Evolutionary conservation across 2,113 vertebrate species (phyloP).

Genomic region (Phrynosoma blainvillii): DNA sequence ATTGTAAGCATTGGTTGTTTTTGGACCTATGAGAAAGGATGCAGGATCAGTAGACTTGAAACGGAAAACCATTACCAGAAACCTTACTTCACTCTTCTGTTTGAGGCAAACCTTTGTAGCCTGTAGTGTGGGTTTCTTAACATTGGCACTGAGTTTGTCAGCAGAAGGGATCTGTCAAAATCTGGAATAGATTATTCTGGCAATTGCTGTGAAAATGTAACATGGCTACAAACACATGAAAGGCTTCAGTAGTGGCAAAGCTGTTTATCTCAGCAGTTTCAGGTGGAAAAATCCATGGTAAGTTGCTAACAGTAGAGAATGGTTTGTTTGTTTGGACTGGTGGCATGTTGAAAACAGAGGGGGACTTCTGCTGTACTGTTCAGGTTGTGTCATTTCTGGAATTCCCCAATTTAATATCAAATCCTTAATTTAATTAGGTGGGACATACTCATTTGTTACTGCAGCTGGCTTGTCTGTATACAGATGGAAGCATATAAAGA

Average conservation of each 20-base stretch:
- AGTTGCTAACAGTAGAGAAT: slow-evolving; percentile 38
- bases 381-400: slow-evolving; percentile 43
- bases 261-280: slow-evolving; percentile 39
- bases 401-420: slow-evolving; percentile 38
- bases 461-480: slow-evolving; percentile 56
- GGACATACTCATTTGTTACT: slow-evolving; percentile 60
- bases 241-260: slow-evolving; percentile 8
- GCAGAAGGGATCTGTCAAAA: slow-evolving; percentile 40
- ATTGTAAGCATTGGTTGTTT: slow-evolving; percentile 16
- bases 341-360: slow-evolving; percentile 27
- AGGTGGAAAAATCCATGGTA: slow-evolving; percentile 16
- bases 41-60: slow-evolving; percentile 27
- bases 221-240: slow-evolving; percentile 1
- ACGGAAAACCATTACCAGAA: slow-evolving; percentile 19
- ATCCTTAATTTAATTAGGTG: slow-evolving; percentile 63
- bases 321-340: neutral
- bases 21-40: neutral
- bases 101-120: neutral
- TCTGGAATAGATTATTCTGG: slow-evolving; percentile 38
- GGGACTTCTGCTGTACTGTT: slow-evolving; percentile 45
- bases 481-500: slow-evolving; percentile 47
- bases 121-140: slow-evolving; percentile 24
- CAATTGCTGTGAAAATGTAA: neutral
- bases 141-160: slow-evolving; percentile 44
- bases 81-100: slow-evolving; percentile 10